Evolutionary conservation across 2,113 vertebrate genomes (phyloP), one percentile per base, ranked within the genome.

Genomic region (Danionella cerebrum): DNA sequence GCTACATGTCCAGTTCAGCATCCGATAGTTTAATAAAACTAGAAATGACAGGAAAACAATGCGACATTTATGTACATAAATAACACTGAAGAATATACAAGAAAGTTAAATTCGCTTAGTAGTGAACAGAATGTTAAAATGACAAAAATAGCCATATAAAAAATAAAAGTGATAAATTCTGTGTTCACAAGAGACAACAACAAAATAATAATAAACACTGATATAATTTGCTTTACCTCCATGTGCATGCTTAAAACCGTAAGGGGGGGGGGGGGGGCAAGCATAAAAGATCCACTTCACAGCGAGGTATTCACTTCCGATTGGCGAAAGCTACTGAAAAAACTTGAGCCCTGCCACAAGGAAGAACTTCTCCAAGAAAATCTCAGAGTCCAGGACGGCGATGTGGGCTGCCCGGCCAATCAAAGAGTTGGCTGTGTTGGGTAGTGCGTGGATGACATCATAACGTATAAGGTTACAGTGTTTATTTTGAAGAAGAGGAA

Each of bases 311-410:
- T 87, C 86, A 80, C 86, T 83, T 67, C 51, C 27, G 42, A 27
- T 84, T 79, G 84, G 41, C 82, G 11, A 72, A 75, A 70, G 81
- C 86, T 94, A 99, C 67, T 97, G 94, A 88, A 99, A 99, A 84
- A 96, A 99, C 86, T 92, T 95, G 69, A 98, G 93, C 82, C 91
- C 96, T 73, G 91, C 94, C 73, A 99, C 96, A 39, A 99, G 91
- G 74, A 99, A 97, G 85, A 99, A 99, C 84, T 99, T 99, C 87
- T 99, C 96, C 85, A 99, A 87, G 89, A 99, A 99, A 88, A 99
- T 98, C 90, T 99, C 96, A 2, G 96, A 99, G 80, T 99, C 96
- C 10, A 99, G 90, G 82, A 99, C 96, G 72, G 96, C 96, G 75
- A 99, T 99, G 81, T 99, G 96, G 68, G 96, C 96, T 41, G 96